Base-by-base conservation (phyloP, 1,140 invertebrate species). In the Lepidurus packardi region DNA sequence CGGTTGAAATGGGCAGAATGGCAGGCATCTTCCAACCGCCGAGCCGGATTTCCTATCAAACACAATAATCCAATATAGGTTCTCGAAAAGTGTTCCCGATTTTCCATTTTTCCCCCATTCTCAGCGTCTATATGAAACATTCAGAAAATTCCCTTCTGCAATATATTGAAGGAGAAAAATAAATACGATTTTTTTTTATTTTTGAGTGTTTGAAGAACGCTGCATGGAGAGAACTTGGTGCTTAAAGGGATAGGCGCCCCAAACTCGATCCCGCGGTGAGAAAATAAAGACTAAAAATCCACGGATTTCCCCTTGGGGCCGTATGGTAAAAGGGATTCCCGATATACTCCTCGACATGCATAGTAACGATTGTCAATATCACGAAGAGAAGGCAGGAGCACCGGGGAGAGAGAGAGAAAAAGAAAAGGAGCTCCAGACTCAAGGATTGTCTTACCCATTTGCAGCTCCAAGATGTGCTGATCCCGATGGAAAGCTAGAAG, bases 381-480 rank as follows among this genome's bases (percentile, higher is more conserved):
- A 65, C 53, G 53, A 16, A 21, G 53, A 65, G 53, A 65, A 65
- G 13, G 53, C 16, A 16, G 7, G 9, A 65, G 21, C 6, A 65
- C 6, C 21, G 53, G 10, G 45, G 45, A 21, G 53, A 65, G 53
- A 9, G 53, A 65, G 5, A n/a, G 13, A 7, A 65, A 65, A 65
- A 21, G 21, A 65, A 65, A 65, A 21, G 6, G 53, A 65, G 13
- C 53, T 21, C 13, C 0, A 65, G 53, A 21, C 53, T 65, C 53
- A 65, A 65, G 53, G 53, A 65, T 65, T 65, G 53, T 65, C 53
- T 65, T 65, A 65, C 53, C 53, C 53, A 65, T 65, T 65, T 65
- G 53, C 53, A 65, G 53, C 53, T 65, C 53, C 53, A 65, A 65
- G 53, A 65, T 65, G 53, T 65, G 53, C 53, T 65, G 53, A 65